Percentiles rank a stretch among this genome's conserved stretches.
Conservation (phyloP, 2,113 vertebrate species). For the Oenanthe melanoleuca region DNA sequence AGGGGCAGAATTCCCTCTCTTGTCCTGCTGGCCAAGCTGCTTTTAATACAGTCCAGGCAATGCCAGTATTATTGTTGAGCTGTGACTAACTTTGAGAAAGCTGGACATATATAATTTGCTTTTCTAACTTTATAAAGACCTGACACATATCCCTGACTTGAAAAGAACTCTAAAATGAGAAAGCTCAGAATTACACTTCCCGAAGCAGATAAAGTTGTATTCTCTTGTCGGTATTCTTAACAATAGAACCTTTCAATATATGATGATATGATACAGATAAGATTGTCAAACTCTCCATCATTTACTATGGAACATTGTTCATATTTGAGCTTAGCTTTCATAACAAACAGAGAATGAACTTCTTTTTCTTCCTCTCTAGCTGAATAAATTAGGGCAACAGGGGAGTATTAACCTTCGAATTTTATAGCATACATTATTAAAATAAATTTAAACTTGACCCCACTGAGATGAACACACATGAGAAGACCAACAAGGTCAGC, state of each 20-base stretch:
- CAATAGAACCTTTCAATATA: constrained; percentile 58
- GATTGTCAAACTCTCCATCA: constrained; percentile 63
- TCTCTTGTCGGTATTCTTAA: constrained; percentile 52
- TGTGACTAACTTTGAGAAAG: not conserved
- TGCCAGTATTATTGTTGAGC: not conserved
- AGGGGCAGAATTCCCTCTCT: not conserved
- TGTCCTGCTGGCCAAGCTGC: fast-evolving
- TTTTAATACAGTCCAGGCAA: not conserved
- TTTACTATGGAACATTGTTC: constrained; percentile 42
- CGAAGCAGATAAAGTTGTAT: constrained; percentile 16
- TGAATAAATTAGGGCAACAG: constrained; percentile 32
- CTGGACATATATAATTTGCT: not conserved
- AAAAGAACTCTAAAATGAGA: constrained; percentile 33
- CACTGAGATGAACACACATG: not conserved
- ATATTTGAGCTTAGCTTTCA: constrained; percentile 52
- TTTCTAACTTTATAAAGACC: not conserved
- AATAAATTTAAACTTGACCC: not conserved
- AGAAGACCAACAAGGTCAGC: not conserved
- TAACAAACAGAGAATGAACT: constrained; percentile 56
- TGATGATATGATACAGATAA: constrained; percentile 45
- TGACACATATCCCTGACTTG: not conserved
- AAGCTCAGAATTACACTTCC: constrained; percentile 37
- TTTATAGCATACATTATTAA: not conserved
- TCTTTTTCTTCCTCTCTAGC: not conserved
- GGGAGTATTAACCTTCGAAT: not conserved